Conservation (phyloP, 2,797 vertebrate species). For the Phataginus tricuspis region DNA sequence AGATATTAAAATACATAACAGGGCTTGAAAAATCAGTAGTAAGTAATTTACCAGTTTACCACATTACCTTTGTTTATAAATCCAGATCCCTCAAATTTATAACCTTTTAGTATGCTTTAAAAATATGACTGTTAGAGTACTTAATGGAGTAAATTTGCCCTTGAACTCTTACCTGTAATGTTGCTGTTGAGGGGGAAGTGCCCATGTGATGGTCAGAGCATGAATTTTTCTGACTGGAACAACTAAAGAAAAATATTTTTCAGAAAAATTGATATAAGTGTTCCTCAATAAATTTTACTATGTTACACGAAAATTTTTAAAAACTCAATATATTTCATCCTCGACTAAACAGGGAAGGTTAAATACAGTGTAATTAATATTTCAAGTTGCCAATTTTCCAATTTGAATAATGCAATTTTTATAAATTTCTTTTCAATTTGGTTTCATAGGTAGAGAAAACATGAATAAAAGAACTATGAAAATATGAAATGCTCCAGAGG, state of each 20-base stretch:
- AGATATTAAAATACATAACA: constrained; percentile 36
- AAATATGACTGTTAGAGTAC: not conserved
- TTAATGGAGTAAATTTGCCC: not conserved
- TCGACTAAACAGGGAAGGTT: constrained; percentile 42
- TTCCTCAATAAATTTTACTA: constrained; percentile 52
- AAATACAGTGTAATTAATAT: constrained; percentile 57
- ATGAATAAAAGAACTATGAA: constrained; percentile 35
- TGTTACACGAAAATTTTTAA: not conserved
- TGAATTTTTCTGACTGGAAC: constrained; percentile 96
- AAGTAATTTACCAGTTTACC: constrained; percentile 24
- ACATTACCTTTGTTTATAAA: constrained; percentile 15
- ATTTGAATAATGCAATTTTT: constrained; percentile 50
- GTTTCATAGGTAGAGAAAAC: constrained; percentile 1
- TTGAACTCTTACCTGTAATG: constrained; percentile 91
- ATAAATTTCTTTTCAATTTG: constrained; percentile 24
- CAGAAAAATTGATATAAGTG: constrained; percentile 60
- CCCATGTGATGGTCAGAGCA: constrained; percentile 95
- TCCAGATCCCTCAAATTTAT: constrained; percentile 26
- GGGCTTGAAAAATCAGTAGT: constrained; percentile 30
- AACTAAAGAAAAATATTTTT: constrained; percentile 87
- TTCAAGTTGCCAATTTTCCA: constrained; percentile 71
- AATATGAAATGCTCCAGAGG: constrained; percentile 12
- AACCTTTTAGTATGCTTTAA: constrained; percentile 31
- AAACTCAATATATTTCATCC: constrained; percentile 49
- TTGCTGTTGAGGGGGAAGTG: constrained; percentile 93